phyloP scores from a whole-genome alignment of 2,888 invertebrate species.

The Didymodactylos carnosus region DNA sequence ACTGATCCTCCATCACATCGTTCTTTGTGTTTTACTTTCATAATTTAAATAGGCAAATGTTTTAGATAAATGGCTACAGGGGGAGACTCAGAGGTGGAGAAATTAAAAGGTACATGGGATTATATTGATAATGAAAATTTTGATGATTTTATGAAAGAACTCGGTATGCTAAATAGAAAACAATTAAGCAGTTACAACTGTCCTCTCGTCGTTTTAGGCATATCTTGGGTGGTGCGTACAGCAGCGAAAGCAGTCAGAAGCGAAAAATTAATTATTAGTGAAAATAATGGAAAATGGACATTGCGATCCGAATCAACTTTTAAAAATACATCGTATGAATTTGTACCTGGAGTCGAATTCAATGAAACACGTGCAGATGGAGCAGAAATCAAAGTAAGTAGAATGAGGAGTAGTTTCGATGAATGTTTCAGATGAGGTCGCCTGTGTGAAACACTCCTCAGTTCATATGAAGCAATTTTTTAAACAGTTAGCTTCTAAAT shows the following conservation, averaged over 20 bases:
- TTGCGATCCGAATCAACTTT: not conserved
- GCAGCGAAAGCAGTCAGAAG: not conserved
- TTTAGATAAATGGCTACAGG: not conserved
- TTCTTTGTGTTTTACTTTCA: no score
- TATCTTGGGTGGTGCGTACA: not conserved
- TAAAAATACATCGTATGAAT: not conserved
- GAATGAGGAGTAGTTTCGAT: no score
- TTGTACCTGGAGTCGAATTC: not conserved
- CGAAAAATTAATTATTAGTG: not conserved
- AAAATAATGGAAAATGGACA: not conserved
- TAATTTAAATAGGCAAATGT: no score
- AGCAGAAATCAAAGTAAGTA: not conserved
- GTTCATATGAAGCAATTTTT: no score
- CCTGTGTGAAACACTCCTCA: no score
- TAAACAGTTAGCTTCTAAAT: no score
- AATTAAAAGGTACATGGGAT: not conserved
- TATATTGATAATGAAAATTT: not conserved
- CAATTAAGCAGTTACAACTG: not conserved
- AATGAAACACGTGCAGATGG: not conserved
- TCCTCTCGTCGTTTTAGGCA: no score
- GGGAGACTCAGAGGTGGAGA: not conserved
- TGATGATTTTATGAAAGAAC: not conserved
- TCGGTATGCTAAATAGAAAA: not conserved
- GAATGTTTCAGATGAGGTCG: no score
- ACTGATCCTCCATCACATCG: no score